phyloP scores from a whole-genome alignment of 2,113 vertebrate genomes.

The Amblyopsis rosae region DNA sequence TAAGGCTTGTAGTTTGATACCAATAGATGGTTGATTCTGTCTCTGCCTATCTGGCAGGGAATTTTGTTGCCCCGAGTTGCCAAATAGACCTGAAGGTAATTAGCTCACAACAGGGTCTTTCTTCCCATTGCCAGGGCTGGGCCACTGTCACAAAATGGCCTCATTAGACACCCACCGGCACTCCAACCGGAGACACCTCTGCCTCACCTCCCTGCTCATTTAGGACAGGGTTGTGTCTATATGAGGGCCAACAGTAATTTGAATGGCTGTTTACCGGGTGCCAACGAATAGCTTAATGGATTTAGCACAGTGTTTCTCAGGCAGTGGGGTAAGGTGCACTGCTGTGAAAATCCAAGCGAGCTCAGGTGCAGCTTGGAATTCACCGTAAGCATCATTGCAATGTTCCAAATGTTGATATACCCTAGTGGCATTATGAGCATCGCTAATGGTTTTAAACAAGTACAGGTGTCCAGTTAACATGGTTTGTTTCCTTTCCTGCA shows the following conservation, averaged over 20 bases:
- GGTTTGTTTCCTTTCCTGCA: no score
- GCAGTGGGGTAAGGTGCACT: not conserved
- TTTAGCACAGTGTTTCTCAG: slow-evolving; percentile 11
- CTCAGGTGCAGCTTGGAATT: slow-evolving; percentile 6
- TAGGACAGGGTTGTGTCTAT: slow-evolving; percentile 16
- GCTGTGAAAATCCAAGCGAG: not conserved
- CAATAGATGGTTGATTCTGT: slow-evolving; percentile 24
- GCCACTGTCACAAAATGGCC: slow-evolving; percentile 52
- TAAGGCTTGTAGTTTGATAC: not conserved
- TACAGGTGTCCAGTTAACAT: no score
- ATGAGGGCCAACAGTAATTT: slow-evolving; percentile 30
- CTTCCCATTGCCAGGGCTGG: slow-evolving; percentile 25
- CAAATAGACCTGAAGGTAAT: slow-evolving; percentile 63
- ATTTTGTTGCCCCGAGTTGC: slow-evolving; percentile 32
- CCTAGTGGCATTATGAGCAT: not conserved
- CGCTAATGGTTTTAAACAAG: slow-evolving; percentile 2
- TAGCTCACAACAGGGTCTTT: slow-evolving; percentile 49
- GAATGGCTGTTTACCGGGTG: slow-evolving; percentile 20
- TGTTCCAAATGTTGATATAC: not conserved
- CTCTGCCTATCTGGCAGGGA: slow-evolving; percentile 26
- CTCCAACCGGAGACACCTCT: slow-evolving; percentile 48
- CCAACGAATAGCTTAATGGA: not conserved
- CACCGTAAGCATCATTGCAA: not conserved
- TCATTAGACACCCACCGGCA: slow-evolving; percentile 66
- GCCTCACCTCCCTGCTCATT: slow-evolving; percentile 34